Conservation (phyloP, 2,113 vertebrate species). For the Salvelinus alpinus region DNA sequence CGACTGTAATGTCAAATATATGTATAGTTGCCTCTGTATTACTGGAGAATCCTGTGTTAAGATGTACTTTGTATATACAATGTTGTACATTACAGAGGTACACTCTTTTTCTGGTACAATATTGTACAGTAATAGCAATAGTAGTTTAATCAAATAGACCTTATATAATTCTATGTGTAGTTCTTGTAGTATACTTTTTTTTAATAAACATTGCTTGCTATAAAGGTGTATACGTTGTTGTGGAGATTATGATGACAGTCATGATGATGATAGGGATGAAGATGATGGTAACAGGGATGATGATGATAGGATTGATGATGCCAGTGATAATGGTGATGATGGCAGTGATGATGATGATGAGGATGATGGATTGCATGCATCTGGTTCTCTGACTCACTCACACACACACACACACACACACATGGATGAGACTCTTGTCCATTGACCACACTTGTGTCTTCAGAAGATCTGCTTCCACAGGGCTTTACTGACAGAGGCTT, state of each 20-base stretch:
- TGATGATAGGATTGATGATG: too few relatives aligned
- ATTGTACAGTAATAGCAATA: conserved; percentile 91
- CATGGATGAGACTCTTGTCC: too few relatives aligned
- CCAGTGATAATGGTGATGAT: not conserved
- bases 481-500: too few relatives aligned
- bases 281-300: too few relatives aligned
- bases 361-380: too few relatives aligned
- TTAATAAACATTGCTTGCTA: conserved; percentile 82
- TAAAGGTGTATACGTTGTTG: conserved; percentile 42
- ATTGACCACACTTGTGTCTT: too few relatives aligned
- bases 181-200: conserved; percentile 77
- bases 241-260: not conserved
- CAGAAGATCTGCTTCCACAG: too few relatives aligned
- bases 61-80: conserved; percentile 92
- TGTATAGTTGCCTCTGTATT: conserved; percentile 85
- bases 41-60: conserved; percentile 85
- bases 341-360: too few relatives aligned
- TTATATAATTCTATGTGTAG: conserved; percentile 81
- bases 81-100: conserved; percentile 93
- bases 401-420: too few relatives aligned
- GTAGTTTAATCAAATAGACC: conserved; percentile 80
- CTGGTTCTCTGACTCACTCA: too few relatives aligned
- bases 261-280: too few relatives aligned
- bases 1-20: conserved; percentile 77
- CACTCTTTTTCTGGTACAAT: conserved; percentile 85